Evolutionary conservation across 2,888 invertebrate species (phyloP).

Genomic region (Sclerodermus sp.): DNA sequence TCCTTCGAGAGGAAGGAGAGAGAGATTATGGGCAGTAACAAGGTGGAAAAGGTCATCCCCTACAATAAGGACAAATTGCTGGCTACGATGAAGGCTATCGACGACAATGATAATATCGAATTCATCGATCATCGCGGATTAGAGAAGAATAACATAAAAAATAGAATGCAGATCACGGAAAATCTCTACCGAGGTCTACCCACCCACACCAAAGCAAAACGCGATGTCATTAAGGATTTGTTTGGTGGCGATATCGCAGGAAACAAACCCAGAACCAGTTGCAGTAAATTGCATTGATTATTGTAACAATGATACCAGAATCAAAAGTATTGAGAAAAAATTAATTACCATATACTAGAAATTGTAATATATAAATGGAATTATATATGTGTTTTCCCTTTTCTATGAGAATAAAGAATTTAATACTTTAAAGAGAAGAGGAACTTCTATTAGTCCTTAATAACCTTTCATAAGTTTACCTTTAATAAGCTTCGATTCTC

Average conservation of each 20-base stretch:
- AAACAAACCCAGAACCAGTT: conserved; percentile 34
- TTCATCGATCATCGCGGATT: conserved; percentile 24
- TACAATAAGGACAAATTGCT: conserved; percentile 64
- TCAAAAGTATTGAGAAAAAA: too few species aligned
- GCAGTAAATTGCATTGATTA: conserved; percentile 41
- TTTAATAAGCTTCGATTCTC: too few species aligned
- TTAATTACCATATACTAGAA: too few species aligned
- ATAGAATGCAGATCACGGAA: conserved; percentile 47
- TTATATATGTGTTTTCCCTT: too few species aligned
- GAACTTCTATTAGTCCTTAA: too few species aligned
- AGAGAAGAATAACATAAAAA: conserved; percentile 29
- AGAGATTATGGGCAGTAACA: conserved; percentile 1
- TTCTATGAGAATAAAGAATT: too few species aligned
- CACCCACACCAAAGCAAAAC: conserved; percentile 41
- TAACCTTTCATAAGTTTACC: too few species aligned
- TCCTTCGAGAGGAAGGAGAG: not conserved
- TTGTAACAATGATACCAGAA: too few species aligned
- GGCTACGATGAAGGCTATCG: conserved; percentile 67
- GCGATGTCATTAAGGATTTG: conserved; percentile 44
- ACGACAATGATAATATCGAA: conserved; percentile 58
- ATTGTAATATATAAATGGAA: too few species aligned
- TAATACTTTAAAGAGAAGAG: too few species aligned
- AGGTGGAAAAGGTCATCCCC: conserved; percentile 29
- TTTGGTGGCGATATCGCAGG: conserved; percentile 36
- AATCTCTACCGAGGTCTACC: conserved; percentile 49